Conservation (phyloP, 2,113 vertebrate species). For the Aptenodytes patagonicus region DNA sequence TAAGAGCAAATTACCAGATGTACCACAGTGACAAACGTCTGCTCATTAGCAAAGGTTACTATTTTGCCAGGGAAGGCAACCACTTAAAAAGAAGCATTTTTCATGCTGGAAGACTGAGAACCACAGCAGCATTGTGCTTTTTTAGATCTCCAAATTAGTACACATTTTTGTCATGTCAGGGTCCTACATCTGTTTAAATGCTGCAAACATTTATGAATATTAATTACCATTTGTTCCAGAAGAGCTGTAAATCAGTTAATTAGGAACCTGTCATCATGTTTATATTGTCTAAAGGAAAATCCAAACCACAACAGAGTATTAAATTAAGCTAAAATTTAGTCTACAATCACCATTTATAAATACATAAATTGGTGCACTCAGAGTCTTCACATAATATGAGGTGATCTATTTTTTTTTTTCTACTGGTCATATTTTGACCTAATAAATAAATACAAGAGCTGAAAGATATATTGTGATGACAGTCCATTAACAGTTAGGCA, state of each 20-base stretch:
- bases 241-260: slow-evolving; percentile 69
- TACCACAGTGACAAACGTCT: background rate
- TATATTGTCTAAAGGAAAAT: slow-evolving; percentile 67
- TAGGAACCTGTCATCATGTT: slow-evolving; percentile 68
- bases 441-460: background rate
- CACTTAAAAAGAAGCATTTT: background rate
- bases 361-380: background rate
- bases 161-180: slow-evolving; percentile 27
- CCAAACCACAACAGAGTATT: slow-evolving; percentile 43
- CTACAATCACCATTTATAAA: background rate
- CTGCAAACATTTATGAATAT: slow-evolving; percentile 68
- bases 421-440: background rate
- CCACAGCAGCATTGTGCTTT: background rate
- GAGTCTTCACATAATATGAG: background rate
- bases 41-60: background rate
- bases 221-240: slow-evolving; percentile 70
- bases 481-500: background rate
- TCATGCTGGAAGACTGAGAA: background rate
- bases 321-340: slow-evolving; percentile 52
- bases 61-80: background rate
- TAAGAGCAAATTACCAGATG: background rate
- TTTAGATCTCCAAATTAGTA: slow-evolving; percentile 16
- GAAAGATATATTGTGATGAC: background rate
- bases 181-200: slow-evolving; percentile 48
- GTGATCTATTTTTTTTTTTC: background rate